These are phyloP conservation scores for Odontocolon sp. DNA, from an alignment of 2,888 invertebrate species.

Conservation along the genomic window DNA sequence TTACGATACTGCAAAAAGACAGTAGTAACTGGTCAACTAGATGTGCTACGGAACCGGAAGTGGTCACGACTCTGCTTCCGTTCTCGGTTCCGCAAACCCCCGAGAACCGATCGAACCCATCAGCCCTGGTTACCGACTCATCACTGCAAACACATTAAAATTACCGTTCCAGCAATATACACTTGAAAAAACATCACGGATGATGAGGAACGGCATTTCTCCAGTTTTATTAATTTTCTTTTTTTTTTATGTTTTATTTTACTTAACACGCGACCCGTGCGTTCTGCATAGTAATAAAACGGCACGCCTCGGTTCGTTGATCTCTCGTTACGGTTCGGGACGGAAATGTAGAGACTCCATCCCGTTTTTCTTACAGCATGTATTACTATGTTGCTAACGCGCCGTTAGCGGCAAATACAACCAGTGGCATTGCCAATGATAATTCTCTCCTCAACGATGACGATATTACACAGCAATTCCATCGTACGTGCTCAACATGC, in stretches of 20 bases:
- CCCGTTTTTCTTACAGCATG: slow-evolving; percentile 32
- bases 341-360: slow-evolving; percentile 34
- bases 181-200: too few relatives aligned
- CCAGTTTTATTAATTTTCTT: neutral
- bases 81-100: slow-evolving; percentile 37
- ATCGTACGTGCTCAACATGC: neutral
- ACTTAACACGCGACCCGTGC: slow-evolving; percentile 14
- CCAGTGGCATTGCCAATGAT: slow-evolving; percentile 35
- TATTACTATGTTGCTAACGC: slow-evolving; percentile 31
- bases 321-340: slow-evolving; percentile 47
- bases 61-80: slow-evolving; percentile 54
- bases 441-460: slow-evolving; percentile 3
- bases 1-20: neutral
- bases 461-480: neutral
- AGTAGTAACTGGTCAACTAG: slow-evolving; percentile 16
- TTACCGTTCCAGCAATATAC: neutral
- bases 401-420: slow-evolving; percentile 32
- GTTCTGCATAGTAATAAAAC: slow-evolving; percentile 32
- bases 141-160: neutral
- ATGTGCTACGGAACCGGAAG: slow-evolving; percentile 49
- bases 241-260: slow-evolving; percentile 15
- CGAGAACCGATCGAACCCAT: slow-evolving; percentile 37
- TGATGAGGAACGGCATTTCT: neutral
- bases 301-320: slow-evolving; percentile 46
- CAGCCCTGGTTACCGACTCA: slow-evolving; percentile 1